Percentiles rank a stretch among this genome's conserved stretches.
Conservation (phyloP, 2,888 invertebrate genomes). For the Oscheius sp. region DNA sequence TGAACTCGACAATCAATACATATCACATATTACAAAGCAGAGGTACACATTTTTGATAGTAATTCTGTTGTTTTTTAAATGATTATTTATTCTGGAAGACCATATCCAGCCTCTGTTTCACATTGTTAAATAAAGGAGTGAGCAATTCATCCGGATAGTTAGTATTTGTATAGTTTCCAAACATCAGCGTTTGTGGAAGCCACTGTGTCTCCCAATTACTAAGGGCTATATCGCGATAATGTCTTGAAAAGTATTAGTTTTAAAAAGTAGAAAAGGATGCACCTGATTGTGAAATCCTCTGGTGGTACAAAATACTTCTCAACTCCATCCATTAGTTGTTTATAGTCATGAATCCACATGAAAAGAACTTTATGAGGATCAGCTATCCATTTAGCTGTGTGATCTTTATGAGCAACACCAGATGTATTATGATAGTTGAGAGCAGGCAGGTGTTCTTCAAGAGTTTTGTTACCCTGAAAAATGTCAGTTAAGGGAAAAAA, state of each 20-base stretch:
- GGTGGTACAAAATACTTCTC: neutral
- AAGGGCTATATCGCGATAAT: slow-evolving; percentile 21
- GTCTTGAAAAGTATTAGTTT: slow-evolving; percentile 1
- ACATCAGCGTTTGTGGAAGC: slow-evolving; percentile 17
- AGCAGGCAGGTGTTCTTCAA: slow-evolving; percentile 14
- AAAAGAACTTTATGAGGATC: slow-evolving; percentile 13
- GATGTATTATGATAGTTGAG: slow-evolving; percentile 24
- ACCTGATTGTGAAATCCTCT: slow-evolving; percentile 14
- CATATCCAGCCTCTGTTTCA: slow-evolving; percentile 3
- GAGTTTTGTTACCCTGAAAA: slow-evolving; percentile 18
- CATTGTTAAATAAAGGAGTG: neutral
- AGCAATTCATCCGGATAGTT: slow-evolving; percentile 3
- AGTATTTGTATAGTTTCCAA: slow-evolving; percentile 15
- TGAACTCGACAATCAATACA: too few species aligned
- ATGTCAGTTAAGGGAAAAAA: too few species aligned
- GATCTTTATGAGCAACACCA: neutral
- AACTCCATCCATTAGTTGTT: slow-evolving; percentile 9
- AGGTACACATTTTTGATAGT: too few species aligned
- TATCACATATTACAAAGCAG: too few species aligned
- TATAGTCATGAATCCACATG: slow-evolving; percentile 18
- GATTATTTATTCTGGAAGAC: too few species aligned
- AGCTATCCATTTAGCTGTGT: slow-evolving; percentile 20
- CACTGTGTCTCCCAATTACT: slow-evolving; percentile 21
- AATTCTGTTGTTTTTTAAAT: too few species aligned
- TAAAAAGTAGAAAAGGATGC: neutral